Evolutionary conservation across 92 coral and sea anemone species (phyloP).

Genomic region (Palythoa heliodiscus): DNA sequence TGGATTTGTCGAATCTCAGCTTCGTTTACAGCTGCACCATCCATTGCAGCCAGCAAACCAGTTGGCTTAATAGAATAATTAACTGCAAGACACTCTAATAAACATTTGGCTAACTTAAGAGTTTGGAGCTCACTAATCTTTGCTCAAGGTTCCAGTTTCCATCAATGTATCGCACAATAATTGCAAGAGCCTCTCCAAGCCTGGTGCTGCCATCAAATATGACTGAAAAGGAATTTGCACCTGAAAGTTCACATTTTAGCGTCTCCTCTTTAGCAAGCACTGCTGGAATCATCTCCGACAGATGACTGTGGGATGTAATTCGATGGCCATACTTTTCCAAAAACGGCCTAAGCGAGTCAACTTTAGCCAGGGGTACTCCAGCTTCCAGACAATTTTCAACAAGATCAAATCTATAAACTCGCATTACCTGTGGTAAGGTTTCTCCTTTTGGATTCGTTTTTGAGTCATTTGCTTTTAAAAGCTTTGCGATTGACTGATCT

Average conservation of each 20-base stretch:
- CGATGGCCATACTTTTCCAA: constrained; percentile 51
- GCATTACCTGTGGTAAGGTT: constrained; percentile 48
- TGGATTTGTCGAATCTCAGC: constrained; percentile 23
- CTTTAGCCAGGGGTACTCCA: constrained; percentile 49
- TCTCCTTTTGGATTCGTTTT: constrained; percentile 43
- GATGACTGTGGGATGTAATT: constrained; percentile 36
- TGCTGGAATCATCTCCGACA: constrained; percentile 39
- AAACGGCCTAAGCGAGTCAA: constrained; percentile 39
- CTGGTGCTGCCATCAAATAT: constrained; percentile 53
- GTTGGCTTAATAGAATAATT: constrained; percentile 33
- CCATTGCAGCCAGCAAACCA: constrained; percentile 41
- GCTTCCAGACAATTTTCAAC: constrained; percentile 50
- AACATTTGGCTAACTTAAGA: constrained; percentile 46
- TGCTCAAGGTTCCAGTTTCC: constrained; percentile 45
- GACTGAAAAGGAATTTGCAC: constrained; percentile 43
- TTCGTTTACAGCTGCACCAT: constrained; percentile 41
- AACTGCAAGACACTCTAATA: constrained; percentile 44
- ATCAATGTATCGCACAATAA: constrained; percentile 46
- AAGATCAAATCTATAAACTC: constrained; percentile 48
- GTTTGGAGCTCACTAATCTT: constrained; percentile 43
- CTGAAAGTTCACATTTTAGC: constrained; percentile 44
- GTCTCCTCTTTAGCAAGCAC: constrained; percentile 42
- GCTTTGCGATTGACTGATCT: constrained; percentile 14
- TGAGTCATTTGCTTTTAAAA: constrained; percentile 18
- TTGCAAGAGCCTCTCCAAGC: constrained; percentile 54